Evolutionary conservation across 2,797 vertebrate genomes (phyloP), one percentile per base, ranked within the genome.

Genomic region (Sebastes oblongus): DNA sequence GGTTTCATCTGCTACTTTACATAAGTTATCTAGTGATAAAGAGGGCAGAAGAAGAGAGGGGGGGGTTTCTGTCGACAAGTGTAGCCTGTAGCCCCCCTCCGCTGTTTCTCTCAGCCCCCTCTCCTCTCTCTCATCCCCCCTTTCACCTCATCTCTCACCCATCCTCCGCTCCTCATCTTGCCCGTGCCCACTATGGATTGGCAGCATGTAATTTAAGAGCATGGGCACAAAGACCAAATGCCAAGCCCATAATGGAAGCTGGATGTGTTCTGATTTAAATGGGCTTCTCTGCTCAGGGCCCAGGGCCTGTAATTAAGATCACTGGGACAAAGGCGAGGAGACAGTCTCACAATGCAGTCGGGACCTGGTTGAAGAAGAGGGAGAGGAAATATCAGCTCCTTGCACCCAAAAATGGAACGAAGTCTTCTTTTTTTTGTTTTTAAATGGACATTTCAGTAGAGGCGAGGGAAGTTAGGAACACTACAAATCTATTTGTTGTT

Each of bases 151-250:
- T 93, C 90, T 91, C 88, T 90, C 93, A 93, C 90, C 93, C 91
- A 85, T 91, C 90, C 91, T 91, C 92, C 82, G 87, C 88, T 88
- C 87, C 88, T 92, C 91, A 84, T 93, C 92, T 92, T 87, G 90
- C 94, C 92, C 39, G 84, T 95, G 95, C 95, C 95, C 94, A 94
- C 93, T 93, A 91, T 18, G 88, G 94, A 96, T 94, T 96, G 95
- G 94, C 96, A 96, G 95, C 94, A 95, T 96, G 95, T 96, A 96
- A 96, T 96, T 96, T 96, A 96, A 95, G 94, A 94, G 94, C 93
- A 95, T 91, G 94, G 92, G 94, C 94, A 96, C 96, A 96, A 96
- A 96, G 95, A 94, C 94, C 95, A 94, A 96, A 96, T 95, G 95
- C 93, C 95, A 95, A 93, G 94, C 91, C 94, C 93, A 96, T 95